phyloP scores from a whole-genome alignment of 1,140 invertebrate species.

The Diorhabda sublineata region DNA sequence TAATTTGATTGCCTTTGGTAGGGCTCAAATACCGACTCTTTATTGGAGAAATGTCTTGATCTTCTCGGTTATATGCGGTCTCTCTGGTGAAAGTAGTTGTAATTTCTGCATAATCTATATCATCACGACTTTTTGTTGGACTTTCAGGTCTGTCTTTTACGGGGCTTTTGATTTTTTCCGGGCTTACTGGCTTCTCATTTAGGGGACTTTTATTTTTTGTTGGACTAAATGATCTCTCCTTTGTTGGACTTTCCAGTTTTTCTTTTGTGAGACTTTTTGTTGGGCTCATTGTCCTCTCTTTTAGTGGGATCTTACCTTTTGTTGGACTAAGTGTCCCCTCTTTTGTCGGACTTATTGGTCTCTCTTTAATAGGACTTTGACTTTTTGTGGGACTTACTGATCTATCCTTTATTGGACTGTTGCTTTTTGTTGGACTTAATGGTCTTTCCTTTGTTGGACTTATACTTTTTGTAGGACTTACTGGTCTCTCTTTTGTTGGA shows the following conservation, averaged over 20 bases:
- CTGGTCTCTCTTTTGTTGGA: conserved; percentile 17
- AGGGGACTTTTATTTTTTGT: too few species aligned
- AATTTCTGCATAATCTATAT: too few species aligned
- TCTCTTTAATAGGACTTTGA: not conserved
- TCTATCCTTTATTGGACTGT: not conserved
- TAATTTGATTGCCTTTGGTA: too few species aligned
- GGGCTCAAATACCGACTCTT: too few species aligned
- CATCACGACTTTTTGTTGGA: too few species aligned
- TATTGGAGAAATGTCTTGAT: too few species aligned
- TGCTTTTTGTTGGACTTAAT: not conserved
- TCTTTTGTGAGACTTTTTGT: not conserved
- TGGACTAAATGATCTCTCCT: not conserved
- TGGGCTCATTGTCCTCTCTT: not conserved
- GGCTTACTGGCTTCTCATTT: not conserved
- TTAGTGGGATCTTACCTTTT: not conserved
- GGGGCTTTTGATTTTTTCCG: not conserved
- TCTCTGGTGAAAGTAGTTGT: too few species aligned
- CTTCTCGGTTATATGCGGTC: too few species aligned
- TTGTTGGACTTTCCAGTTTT: not conserved
- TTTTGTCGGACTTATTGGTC: not conserved
- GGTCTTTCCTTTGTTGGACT: conserved; percentile 21
- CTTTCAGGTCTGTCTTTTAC: not conserved
- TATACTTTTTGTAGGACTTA: conserved; percentile 1
- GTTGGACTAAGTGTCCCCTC: not conserved
- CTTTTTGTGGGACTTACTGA: not conserved